A percentile compares a stretch with the other conserved stretches of the same genome.
phyloP scores from a whole-genome alignment of 2,113 vertebrate genomes.

The Abramis brama region DNA sequence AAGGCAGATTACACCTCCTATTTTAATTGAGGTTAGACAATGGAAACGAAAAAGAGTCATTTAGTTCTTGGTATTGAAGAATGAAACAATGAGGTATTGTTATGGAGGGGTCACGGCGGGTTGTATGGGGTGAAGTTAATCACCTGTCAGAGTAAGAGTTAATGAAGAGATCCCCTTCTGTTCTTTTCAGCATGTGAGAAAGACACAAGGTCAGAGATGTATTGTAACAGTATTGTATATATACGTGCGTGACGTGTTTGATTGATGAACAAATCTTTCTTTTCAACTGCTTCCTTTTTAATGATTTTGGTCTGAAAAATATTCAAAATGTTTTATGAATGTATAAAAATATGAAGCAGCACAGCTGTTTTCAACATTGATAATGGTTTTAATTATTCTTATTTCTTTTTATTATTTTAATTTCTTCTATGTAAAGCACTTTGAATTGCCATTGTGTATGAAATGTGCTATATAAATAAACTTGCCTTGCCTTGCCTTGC shows the following conservation, averaged over 20 bases:
- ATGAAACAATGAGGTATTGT: constrained; percentile 59
- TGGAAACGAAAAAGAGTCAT: constrained; percentile 36
- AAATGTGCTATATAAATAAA: no score
- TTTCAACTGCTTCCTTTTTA: background rate
- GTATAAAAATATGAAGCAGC: no score
- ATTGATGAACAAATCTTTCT: background rate
- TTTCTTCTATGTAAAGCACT: no score
- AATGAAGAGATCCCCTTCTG: constrained; percentile 62
- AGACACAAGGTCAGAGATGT: constrained; percentile 24
- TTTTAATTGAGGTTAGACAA: constrained; percentile 37
- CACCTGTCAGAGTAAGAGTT: constrained; percentile 74
- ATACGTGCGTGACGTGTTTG: background rate
- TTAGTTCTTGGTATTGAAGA: constrained; percentile 33
- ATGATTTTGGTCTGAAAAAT: background rate
- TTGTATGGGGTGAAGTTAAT: constrained; percentile 70
- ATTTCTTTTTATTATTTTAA: no score
- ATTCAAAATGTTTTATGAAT: no score
- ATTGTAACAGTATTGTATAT: background rate
- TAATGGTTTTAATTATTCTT: no score
- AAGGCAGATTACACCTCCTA: constrained; percentile 31
- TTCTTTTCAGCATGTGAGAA: constrained; percentile 47
- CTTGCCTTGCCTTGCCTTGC: no score
- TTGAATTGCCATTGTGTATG: no score
- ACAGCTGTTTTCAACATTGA: no score
- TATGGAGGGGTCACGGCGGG: constrained; percentile 67